phyloP scores from a whole-genome alignment of 2,113 vertebrate species.

The Ictalurus punctatus region DNA sequence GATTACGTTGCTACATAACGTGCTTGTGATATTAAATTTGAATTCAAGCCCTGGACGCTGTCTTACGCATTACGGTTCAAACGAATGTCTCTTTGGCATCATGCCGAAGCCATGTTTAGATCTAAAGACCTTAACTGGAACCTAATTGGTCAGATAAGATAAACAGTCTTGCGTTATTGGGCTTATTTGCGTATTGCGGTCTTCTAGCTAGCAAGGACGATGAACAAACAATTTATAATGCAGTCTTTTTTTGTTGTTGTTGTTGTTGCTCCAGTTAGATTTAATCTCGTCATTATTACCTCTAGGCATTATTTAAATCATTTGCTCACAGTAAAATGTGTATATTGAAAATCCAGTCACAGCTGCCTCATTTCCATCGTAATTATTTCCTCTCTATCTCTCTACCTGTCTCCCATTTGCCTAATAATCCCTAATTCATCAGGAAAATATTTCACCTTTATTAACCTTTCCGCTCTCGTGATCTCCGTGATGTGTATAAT shows the following conservation, averaged over 20 bases:
- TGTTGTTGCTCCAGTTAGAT: not conserved
- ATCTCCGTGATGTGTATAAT: constrained; percentile 26
- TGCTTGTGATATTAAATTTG: not conserved
- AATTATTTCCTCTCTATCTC: not conserved
- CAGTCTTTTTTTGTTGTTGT: not conserved
- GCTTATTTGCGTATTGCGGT: not conserved
- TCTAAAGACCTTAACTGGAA: not conserved
- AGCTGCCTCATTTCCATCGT: not conserved
- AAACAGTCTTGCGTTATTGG: not conserved
- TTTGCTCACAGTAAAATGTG: not conserved
- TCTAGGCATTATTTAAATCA: not conserved
- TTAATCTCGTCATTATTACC: not conserved
- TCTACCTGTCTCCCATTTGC: not conserved
- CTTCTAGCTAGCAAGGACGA: not conserved
- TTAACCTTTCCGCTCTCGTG: constrained; percentile 24
- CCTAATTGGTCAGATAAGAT: not conserved
- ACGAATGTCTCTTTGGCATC: not conserved
- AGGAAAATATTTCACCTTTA: constrained; percentile 14
- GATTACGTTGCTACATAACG: not conserved
- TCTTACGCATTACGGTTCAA: not conserved
- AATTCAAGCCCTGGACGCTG: not conserved
- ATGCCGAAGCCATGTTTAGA: not conserved
- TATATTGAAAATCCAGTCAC: constrained; percentile 7
- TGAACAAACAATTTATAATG: not conserved
- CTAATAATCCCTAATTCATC: constrained; percentile 31